Percentiles rank a stretch among this genome's conserved stretches.
phyloP scores from a whole-genome alignment of 2,888 invertebrate species.

The Synanthedon formicaeformis region DNA sequence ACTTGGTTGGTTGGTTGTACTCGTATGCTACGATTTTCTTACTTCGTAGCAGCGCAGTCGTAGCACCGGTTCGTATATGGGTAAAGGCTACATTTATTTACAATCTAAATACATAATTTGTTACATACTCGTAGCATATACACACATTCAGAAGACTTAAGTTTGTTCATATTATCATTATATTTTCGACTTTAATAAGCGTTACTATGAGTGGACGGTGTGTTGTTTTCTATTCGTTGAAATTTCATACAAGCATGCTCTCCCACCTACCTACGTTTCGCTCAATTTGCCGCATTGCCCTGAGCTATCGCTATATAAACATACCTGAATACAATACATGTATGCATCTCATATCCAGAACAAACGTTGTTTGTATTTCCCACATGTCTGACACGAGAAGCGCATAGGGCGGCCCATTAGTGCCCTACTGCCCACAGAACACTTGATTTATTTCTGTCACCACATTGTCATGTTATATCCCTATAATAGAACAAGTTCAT shows the following conservation, averaged over 20 bases:
- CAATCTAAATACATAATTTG: no score
- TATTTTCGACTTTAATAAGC: background rate
- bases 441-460: background rate
- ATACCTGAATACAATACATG: background rate
- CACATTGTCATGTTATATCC: no score
- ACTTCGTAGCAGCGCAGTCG: no score
- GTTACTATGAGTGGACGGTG: background rate
- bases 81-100: no score
- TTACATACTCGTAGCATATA: no score
- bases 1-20: no score
- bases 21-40: no score
- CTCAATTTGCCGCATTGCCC: slow-evolving; percentile 23
- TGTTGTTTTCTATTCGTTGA: background rate
- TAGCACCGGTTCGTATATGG: no score
- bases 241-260: slow-evolving; percentile 7
- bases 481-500: no score
- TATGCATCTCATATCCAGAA: slow-evolving; percentile 3
- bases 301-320: slow-evolving; percentile 7
- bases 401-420: background rate
- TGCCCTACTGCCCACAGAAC: background rate
- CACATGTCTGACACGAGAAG: slow-evolving; percentile 4
- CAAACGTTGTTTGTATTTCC: slow-evolving; percentile 5
- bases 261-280: slow-evolving; percentile 12
- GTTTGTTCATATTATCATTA: background rate
- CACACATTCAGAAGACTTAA: background rate